Conservation (phyloP, 1,140 invertebrate genomes). For the Drosophila repletoides region DNA sequence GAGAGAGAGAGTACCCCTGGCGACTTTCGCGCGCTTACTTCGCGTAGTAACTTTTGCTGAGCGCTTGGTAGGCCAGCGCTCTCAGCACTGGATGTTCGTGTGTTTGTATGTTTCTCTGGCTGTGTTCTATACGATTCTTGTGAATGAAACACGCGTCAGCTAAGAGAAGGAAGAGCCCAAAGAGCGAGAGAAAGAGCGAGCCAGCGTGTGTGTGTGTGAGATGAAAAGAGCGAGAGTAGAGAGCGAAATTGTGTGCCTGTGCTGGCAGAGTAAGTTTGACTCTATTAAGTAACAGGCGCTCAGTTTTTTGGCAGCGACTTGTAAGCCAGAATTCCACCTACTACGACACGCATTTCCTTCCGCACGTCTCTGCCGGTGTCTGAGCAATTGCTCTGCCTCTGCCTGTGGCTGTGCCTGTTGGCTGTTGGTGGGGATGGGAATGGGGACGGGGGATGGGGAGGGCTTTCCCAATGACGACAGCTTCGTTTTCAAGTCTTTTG, state of each 20-base stretch:
- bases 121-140: slow-evolving; percentile 34
- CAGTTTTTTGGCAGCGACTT: slow-evolving; percentile 51
- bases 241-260: slow-evolving; percentile 5
- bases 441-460: neutral
- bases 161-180: neutral
- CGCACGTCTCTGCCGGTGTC: slow-evolving; percentile 19
- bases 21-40: slow-evolving; percentile 20
- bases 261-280: slow-evolving; percentile 62
- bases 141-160: slow-evolving; percentile 64
- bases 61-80: slow-evolving; percentile 52
- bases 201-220: neutral
- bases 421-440: neutral
- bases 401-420: neutral
- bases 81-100: slow-evolving; percentile 22
- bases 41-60: slow-evolving; percentile 72
- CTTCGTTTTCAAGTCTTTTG: neutral
- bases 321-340: slow-evolving; percentile 22
- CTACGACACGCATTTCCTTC: slow-evolving; percentile 43
- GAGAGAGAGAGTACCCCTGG: neutral
- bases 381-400: too few relatives aligned
- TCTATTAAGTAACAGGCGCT: slow-evolving; percentile 76
- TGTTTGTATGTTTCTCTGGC: neutral
- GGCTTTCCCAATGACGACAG: slow-evolving; percentile 29
- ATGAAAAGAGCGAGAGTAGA: neutral
- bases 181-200: neutral